These are phyloP conservation scores for Micronycteris hirsuta DNA, from an alignment of 2,113 vertebrate species.

Conservation along the genomic window DNA sequence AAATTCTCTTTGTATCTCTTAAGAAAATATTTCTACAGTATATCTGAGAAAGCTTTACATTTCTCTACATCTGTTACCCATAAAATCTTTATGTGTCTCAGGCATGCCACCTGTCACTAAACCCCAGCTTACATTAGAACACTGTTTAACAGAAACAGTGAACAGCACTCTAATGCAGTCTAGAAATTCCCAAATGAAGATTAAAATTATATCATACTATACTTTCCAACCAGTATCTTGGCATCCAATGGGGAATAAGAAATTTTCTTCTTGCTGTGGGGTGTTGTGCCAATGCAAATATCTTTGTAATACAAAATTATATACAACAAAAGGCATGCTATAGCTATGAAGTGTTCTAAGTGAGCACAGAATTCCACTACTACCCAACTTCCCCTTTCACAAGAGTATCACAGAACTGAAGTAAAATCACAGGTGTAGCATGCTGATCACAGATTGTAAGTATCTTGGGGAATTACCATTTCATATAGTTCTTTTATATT, in stretches of 20 bases:
- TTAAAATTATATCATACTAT: constrained; percentile 38
- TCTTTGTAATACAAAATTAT: background rate
- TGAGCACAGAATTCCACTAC: background rate
- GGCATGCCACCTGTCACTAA: constrained; percentile 78
- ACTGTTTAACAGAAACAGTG: constrained; percentile 71
- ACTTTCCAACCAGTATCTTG: background rate
- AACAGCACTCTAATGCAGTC: constrained; percentile 41
- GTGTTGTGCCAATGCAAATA: background rate
- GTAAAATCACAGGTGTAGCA: background rate
- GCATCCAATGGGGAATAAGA: background rate
- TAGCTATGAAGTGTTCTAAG: background rate
- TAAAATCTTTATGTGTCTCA: constrained; percentile 79
- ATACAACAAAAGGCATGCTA: background rate
- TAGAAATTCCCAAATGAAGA: constrained; percentile 55
- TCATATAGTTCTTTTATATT: background rate
- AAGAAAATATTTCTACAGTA: constrained; percentile 50
- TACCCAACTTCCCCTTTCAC: background rate
- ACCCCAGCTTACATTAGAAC: constrained; percentile 72
- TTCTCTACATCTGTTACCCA: constrained; percentile 81
- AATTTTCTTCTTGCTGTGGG: background rate
- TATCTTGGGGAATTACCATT: background rate
- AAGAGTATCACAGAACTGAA: background rate
- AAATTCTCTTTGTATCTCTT: constrained; percentile 60
- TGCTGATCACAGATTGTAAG: background rate
- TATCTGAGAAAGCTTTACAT: constrained; percentile 68